Evolutionary conservation across 2,797 vertebrate genomes (phyloP), one percentile per base, ranked within the genome.

Genomic region (Halcyon chelicuti): DNA sequence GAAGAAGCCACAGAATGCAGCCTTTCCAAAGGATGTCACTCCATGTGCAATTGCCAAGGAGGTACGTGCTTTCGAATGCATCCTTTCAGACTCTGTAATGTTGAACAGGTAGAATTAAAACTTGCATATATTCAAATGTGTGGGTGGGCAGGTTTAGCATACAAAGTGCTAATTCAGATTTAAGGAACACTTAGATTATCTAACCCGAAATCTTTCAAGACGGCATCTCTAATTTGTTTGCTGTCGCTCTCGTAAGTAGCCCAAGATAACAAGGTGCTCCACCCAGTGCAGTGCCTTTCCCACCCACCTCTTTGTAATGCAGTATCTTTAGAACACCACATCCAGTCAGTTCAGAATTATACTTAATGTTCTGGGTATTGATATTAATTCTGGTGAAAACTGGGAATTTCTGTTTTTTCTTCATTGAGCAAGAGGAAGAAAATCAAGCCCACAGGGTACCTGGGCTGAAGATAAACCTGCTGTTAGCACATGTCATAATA

Each of bases 401-500:
- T 26, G 20, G n/a, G 52, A 84, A 80, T 14, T 29, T 11, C 54
- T 40, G 28, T 33, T 52, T 62, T 51, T 16, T 40, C 15, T 20
- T 67, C n/a, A 18, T 20, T 76, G 35, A 63, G 22, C 26, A 33
- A 17, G 18, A 82, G 31, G 12, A 35, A 44, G 29, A 54, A 33
- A 74, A 40, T 8, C 12, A 73, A 51, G 37, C 10, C 26, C 9
- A 3, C 6, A 17, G 20, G 65, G 13, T 61, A 71, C 7, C 44
- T 60, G 62, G 26, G 51, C 35, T 62, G 23, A 37, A 78, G 60
- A 57, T 16, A 75, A 62, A 76, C 42, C 31, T 54, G 57, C 26
- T 70, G 40, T 62, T 37, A 67, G 42, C 31, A 55, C 0, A 0
- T 10, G 14, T 5, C 2, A 2, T 7, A 57, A 51, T 31, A 40